phyloP scores from a whole-genome alignment of 2,888 invertebrate genomes.

The Thysanoteuthis rhombus region DNA sequence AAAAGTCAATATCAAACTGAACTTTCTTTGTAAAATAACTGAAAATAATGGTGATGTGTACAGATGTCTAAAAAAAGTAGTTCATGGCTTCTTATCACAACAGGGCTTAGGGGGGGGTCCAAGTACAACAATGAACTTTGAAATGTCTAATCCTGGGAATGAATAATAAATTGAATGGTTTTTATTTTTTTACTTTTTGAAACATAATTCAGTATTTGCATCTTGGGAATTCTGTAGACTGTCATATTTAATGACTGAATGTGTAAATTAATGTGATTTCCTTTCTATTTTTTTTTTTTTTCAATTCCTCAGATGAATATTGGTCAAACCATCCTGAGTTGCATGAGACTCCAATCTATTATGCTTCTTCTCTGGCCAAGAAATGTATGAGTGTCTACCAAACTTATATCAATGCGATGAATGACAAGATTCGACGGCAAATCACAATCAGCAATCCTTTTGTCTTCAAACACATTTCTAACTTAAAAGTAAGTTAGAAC shows the following conservation, averaged over 20 bases:
- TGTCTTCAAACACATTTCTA: constrained; percentile 91
- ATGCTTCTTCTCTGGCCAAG: constrained; percentile 98
- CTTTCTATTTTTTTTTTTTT: neutral
- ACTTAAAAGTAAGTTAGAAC: constrained; percentile 66
- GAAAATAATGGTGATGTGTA: no score
- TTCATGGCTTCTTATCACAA: no score
- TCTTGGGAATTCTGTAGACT: neutral
- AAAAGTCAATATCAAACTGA: no score
- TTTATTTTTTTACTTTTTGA: no score
- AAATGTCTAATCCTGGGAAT: no score
- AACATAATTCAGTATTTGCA: neutral
- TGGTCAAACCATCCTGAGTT: constrained; percentile 97
- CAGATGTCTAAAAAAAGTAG: no score
- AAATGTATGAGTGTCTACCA: constrained; percentile 99
- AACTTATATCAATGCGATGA: constrained; percentile 99
- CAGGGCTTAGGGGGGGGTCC: no score
- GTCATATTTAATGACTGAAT: neutral
- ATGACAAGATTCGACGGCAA: constrained; percentile 93
- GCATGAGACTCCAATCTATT: constrained; percentile 98
- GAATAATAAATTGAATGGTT: no score
- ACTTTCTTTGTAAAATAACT: no score
- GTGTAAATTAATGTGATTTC: neutral
- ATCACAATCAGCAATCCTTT: constrained; percentile 99
- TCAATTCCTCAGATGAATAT: constrained; percentile 86
- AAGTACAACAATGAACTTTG: no score